A percentile compares a stretch with the other conserved stretches of the same genome.
phyloP scores from a whole-genome alignment of 2,113 vertebrate genomes.

The Myrmecobius fasciatus region DNA sequence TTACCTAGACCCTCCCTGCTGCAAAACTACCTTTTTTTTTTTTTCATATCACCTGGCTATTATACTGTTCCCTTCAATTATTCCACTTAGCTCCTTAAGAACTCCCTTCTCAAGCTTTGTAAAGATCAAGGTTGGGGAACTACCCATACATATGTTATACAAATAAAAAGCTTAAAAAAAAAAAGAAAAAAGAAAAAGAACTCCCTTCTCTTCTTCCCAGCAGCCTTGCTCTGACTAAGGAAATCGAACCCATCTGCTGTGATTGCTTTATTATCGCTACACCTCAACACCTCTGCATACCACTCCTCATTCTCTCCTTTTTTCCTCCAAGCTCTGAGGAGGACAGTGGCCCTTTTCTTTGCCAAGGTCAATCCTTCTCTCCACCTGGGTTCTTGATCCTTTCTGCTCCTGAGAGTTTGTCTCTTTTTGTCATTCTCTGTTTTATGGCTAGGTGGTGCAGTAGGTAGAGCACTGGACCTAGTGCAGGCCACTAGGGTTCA shows the following conservation, averaged over 20 bases:
- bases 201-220: neutral
- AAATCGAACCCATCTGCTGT: neutral
- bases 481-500: neutral
- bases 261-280: neutral
- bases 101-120: too few relatives aligned
- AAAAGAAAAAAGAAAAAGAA: too few relatives aligned
- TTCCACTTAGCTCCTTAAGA: neutral
- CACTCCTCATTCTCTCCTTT: neutral
- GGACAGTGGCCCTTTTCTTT: neutral
- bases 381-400: neutral
- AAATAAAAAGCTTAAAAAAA: too few relatives aligned
- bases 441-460: neutral
- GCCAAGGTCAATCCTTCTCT: neutral
- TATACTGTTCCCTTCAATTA: neutral
- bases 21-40: neutral
- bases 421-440: neutral
- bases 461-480: neutral
- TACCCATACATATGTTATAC: too few relatives aligned
- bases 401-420: neutral
- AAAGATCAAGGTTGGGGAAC: too few relatives aligned
- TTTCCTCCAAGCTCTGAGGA: neutral
- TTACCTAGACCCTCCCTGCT: neutral
- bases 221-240: neutral
- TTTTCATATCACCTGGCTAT: neutral
- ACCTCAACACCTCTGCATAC: neutral